A percentile compares a stretch with the other conserved stretches of the same genome.
These are phyloP conservation scores for Crypturellus undulatus DNA, from an alignment of 2,113 vertebrate genomes.

Conservation along the genomic window DNA sequence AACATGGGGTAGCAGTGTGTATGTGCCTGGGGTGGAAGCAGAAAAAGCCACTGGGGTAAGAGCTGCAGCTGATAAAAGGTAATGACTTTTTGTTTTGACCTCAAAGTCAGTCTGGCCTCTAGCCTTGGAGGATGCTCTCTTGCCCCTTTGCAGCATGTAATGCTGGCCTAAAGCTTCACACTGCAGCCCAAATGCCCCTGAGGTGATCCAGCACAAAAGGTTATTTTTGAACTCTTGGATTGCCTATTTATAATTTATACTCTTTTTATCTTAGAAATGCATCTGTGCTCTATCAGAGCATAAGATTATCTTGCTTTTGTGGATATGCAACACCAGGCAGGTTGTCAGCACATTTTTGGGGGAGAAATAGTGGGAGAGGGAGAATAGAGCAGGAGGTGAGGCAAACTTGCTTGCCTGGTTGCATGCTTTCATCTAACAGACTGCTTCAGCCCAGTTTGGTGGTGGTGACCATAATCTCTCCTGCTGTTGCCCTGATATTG, in stretches of 20 bases:
- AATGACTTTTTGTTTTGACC: neutral
- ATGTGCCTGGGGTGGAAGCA: neutral
- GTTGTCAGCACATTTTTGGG: neutral
- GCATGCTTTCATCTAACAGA: neutral
- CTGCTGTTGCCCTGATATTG: neutral
- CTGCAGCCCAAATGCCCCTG: neutral
- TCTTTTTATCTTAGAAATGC: neutral
- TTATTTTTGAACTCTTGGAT: neutral
- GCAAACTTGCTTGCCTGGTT: neutral
- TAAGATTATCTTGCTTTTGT: neutral
- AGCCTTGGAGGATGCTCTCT: neutral
- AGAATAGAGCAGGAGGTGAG: too few relatives aligned
- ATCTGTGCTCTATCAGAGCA: accelerated
- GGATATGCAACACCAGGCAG: neutral
- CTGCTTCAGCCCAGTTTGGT: accelerated
- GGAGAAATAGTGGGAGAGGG: too few relatives aligned
- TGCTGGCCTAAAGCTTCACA: neutral
- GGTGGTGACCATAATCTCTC: neutral
- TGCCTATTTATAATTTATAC: neutral
- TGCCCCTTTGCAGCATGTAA: neutral
- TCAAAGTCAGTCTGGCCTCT: neutral
- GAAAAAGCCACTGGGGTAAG: neutral
- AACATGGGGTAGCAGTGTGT: neutral
- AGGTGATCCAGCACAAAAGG: neutral
- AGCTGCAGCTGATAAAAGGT: neutral